phyloP scores from a whole-genome alignment of 2,113 vertebrate species.

The Psophia crepitans region DNA sequence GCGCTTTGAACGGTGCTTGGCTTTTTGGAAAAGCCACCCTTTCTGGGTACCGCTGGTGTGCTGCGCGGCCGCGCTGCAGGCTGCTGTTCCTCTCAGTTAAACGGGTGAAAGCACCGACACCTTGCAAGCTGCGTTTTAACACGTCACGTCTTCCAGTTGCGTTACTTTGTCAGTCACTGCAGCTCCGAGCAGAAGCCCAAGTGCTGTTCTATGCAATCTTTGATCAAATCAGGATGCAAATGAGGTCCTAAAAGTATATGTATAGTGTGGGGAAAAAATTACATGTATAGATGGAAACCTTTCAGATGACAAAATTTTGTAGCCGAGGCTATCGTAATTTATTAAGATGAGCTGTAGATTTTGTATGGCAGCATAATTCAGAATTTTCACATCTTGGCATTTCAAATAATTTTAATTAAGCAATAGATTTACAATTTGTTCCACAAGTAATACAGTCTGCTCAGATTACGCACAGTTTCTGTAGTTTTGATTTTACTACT shows the following conservation, averaged over 20 bases:
- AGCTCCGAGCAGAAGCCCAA: not conserved
- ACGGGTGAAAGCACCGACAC: rapidly evolving
- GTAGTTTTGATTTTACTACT: conserved; percentile 30
- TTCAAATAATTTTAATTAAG: conserved; percentile 52
- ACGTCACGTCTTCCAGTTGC: not conserved
- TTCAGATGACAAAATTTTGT: not conserved
- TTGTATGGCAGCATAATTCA: not conserved
- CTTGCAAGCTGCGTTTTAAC: not conserved
- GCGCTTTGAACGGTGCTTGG: not conserved
- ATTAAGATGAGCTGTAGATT: not conserved
- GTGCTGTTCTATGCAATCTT: not conserved
- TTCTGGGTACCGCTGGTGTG: rapidly evolving
- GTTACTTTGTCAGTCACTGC: not conserved
- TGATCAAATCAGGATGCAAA: not conserved
- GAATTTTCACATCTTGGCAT: conserved; percentile 14
- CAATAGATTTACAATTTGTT: conserved; percentile 46
- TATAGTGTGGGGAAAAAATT: not conserved
- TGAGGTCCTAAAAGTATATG: not conserved
- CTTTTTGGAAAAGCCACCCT: not conserved
- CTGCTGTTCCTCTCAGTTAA: not conserved
- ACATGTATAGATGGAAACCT: not conserved
- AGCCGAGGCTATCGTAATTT: not conserved
- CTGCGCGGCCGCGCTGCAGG: rapidly evolving
- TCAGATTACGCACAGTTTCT: conserved; percentile 28
- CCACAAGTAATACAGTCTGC: conserved; percentile 7